Base-by-base conservation (phyloP, 2,113 vertebrate species). In the Eulemur macaco region DNA sequence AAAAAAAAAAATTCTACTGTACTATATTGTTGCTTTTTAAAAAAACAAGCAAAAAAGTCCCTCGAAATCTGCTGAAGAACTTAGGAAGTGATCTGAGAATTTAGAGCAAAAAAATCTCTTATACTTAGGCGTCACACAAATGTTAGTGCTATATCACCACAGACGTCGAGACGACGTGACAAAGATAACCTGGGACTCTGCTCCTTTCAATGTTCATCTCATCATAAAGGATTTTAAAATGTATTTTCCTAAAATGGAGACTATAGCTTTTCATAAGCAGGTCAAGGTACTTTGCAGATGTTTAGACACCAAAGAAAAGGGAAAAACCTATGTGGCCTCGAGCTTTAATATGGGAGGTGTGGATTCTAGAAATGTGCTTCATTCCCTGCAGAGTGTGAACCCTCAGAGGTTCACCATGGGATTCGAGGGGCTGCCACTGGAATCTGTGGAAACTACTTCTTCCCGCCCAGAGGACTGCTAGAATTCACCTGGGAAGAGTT, bases 41-140 rank as follows among this genome's bases (percentile, higher is more conserved):
- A 56, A 27, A 71, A 92, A 11, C 14, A 85, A 90, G 80, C 15
- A 23, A 17, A 11, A 77, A 31, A 50, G 52, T 71, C 21, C 20
- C 31, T 47, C 29, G 76, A 96, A 66, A 77, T 5, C 29, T 86
- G 68, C 10, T 87, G 54, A 88, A 73, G 37, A 60, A 66, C 25
- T 89, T 88, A 73, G 81, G 71, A 68, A 97, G 13, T 17, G 25
- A 12, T 12, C n/a, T 97, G 60, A 89, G 80, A 89, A 1, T 88
- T 8, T 91, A 18, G 13, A 94, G 27, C 56, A 60, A 58, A 76
- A 25, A 64, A 50, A n/a, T 15, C 10, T n/a, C 25, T 93, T 66
- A 14, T 47, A 56, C 89, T 42, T 97, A 78, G 50, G 42, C 84
- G 76, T 92, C 21, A 42, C 20, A 84, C 96, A 73, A 63, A 77